Percentiles rank a stretch among this genome's conserved stretches.
Evolutionary conservation across 35 echinoderm and acorn worm species (phyloP).

Genomic region (Heliocidaris erythrogramma): DNA sequence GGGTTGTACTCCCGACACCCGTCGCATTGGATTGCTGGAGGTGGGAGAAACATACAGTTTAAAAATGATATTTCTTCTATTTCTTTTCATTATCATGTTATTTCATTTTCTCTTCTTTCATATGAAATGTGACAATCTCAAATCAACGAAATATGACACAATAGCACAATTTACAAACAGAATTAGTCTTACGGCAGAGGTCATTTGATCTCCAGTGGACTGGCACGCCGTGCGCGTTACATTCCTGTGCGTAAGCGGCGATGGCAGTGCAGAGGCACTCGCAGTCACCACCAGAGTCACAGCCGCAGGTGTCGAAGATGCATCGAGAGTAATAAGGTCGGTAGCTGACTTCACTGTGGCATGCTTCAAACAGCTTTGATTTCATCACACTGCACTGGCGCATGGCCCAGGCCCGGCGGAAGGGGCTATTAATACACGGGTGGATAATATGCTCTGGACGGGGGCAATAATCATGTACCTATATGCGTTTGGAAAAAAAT

Average conservation of each 20-base stretch:
- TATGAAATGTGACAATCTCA: no score
- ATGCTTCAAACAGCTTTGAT: slow-evolving; percentile 67
- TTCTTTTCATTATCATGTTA: no score
- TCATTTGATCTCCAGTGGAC: slow-evolving; percentile 78
- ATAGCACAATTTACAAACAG: no score
- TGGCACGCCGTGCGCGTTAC: slow-evolving; percentile 74
- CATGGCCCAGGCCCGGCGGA: slow-evolving; percentile 75
- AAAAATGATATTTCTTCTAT: no score
- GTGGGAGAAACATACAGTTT: neutral
- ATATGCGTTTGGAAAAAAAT: no score
- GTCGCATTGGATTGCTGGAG: slow-evolving; percentile 82
- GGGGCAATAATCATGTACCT: slow-evolving; percentile 77
- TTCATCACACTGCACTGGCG: slow-evolving; percentile 72
- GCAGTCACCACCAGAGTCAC: slow-evolving; percentile 89
- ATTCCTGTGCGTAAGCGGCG: slow-evolving; percentile 78
- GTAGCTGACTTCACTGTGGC: slow-evolving; percentile 63
- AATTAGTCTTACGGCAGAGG: slow-evolving; percentile 86
- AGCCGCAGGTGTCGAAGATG: slow-evolving; percentile 86
- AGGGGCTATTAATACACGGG: slow-evolving; percentile 66
- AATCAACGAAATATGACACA: no score
- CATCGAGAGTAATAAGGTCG: slow-evolving; percentile 61
- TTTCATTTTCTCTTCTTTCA: no score
- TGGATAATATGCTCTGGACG: slow-evolving; percentile 58
- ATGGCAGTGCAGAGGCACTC: slow-evolving; percentile 94
- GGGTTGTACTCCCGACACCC: slow-evolving; percentile 77